A percentile compares a stretch with the other conserved stretches of the same genome.
These are phyloP conservation scores for Ammospiza nelsoni DNA, from an alignment of 2,113 vertebrate genomes.

Conservation along the genomic window DNA sequence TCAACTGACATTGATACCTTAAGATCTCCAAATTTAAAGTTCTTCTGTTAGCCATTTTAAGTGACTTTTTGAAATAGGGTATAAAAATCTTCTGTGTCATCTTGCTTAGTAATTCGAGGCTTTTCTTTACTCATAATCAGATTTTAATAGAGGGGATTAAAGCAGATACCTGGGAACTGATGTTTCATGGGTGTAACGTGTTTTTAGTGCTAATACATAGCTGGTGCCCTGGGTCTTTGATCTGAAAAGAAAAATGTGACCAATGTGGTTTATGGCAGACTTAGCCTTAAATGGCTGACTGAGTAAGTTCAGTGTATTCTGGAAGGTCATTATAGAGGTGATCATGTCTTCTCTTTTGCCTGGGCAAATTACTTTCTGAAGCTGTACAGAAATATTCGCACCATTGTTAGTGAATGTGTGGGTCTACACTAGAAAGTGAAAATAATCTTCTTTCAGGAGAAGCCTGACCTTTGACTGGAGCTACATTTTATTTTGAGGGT, in stretches of 20 bases:
- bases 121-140: neutral
- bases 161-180: neutral
- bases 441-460: neutral
- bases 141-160: constrained; percentile 12
- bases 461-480: neutral
- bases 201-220: neutral
- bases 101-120: neutral
- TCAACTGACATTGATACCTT: neutral
- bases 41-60: neutral
- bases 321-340: neutral
- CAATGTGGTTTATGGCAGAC: neutral
- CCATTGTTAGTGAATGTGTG: neutral
- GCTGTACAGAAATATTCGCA: neutral
- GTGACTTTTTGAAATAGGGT: neutral
- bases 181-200: rapidly evolving
- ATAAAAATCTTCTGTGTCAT: neutral
- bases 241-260: neutral
- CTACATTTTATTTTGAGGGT: neutral
- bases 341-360: neutral
- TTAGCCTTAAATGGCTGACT: neutral
- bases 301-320: neutral
- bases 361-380: neutral
- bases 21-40: neutral
- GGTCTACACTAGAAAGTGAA: neutral
- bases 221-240: neutral